Base-by-base conservation (phyloP, 1,140 invertebrate genomes). In the Piezodorus guildinii region DNA sequence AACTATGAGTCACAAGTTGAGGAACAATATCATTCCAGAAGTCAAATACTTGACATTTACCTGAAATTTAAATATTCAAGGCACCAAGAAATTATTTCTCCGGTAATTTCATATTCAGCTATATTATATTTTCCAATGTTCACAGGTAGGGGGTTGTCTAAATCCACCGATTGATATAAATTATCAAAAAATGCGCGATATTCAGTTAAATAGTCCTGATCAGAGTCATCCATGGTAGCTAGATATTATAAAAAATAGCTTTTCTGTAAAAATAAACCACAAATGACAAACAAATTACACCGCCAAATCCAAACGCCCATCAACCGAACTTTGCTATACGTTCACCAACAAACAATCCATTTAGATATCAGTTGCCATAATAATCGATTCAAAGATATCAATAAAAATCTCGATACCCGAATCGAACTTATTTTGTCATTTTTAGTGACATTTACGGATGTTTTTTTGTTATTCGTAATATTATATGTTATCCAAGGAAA, bases 21-120 rank as follows among this genome's bases (percentile, higher is more conserved):
- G 15, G 23, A 23, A 49, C 1, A 19, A 21, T 21, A 49, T 17
- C 4, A 10, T 6, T 2, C 19, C 19, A 21, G 5, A 1, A 49
- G 46, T n/a, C 21, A 9, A 19, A 19, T 19, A 17, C 17, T n/a
- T 49, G 17, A 49, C 12, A 19, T 4, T 49, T 44, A 60, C 58
- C 58, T 60, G 15, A 43, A 17, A 21, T 60, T 60, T 60, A 60
- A 60, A 60, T 60, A 60, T 43, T 60, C 30, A 60, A 60, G 58
- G 58, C 58, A 60, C 58, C 58, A 60, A 60, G n/a, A 34, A 44
- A 60, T 60, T 4, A 60, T 43, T 60, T 60, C 58, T 21, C 58
- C 58, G 19, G 25, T 17, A 19, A 60, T 60, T 60, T 60, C 58
- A 21, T 23, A 60, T 44, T 60, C 58, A 44, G 58, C 58, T 17